phyloP scores from a whole-genome alignment of 2,113 vertebrate species.

The Triplophysa rosa region DNA sequence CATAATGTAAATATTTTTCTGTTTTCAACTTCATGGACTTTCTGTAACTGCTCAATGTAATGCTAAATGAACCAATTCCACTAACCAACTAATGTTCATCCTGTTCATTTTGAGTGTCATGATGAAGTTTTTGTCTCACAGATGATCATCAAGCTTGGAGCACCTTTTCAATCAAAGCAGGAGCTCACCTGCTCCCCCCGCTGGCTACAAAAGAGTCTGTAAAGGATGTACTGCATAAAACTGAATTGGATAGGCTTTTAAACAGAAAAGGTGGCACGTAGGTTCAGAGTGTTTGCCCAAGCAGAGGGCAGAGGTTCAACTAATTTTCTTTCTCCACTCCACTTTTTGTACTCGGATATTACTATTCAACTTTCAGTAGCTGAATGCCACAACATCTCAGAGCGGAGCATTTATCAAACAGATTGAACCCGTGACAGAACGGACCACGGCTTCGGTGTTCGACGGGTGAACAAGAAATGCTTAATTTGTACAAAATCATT shows the following conservation, averaged over 20 bases:
- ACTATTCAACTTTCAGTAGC: conserved; percentile 46
- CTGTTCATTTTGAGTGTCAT: conserved; percentile 55
- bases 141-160: conserved; percentile 1
- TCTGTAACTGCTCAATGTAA: not conserved
- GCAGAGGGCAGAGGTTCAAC: conserved; percentile 6
- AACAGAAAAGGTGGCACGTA: not conserved
- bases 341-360: conserved; percentile 18
- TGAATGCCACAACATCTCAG: conserved; percentile 52
- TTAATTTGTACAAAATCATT: conserved; percentile 15
- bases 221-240: not conserved
- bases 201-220: not conserved
- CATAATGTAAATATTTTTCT: too few species aligned
- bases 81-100: conserved; percentile 36
- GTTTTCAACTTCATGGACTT: not conserved
- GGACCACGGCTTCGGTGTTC: conserved; percentile 43
- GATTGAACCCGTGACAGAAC: conserved; percentile 50
- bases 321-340: conserved; percentile 13
- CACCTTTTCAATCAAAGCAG: conserved; percentile 2
- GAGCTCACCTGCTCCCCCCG: conserved; percentile 44
- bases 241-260: not conserved
- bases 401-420: conserved; percentile 58
- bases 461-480: conserved; percentile 35
- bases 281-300: not conserved
- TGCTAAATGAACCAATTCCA: not conserved
- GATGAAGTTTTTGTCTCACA: conserved; percentile 40